A percentile compares a stretch with the other conserved stretches of the same genome.
These are phyloP conservation scores for Sebastes fasciatus DNA, from an alignment of 2,113 vertebrate genomes.

Conservation along the genomic window DNA sequence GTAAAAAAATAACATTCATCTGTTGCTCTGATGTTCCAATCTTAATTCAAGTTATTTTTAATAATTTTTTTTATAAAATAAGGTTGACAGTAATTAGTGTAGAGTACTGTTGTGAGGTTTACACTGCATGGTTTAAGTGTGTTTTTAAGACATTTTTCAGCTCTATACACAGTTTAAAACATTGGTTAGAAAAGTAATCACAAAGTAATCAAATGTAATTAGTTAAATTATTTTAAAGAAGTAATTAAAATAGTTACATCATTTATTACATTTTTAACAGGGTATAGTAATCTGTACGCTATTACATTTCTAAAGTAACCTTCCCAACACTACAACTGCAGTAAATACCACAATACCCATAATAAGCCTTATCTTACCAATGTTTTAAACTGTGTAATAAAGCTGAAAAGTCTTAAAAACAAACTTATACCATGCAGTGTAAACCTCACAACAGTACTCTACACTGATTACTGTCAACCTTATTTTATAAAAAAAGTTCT, in stretches of 20 bases:
- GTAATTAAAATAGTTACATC: too few species aligned
- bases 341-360: too few species aligned
- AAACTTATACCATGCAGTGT: too few species aligned
- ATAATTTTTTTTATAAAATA: neutral
- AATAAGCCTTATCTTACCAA: neutral
- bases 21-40: neutral
- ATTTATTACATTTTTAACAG: too few species aligned
- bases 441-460: neutral
- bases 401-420: neutral
- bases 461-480: neutral
- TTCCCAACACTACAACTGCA: too few species aligned
- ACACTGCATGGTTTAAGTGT: too few species aligned
- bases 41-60: neutral
- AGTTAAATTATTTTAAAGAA: too few species aligned
- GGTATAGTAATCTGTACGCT: too few species aligned
- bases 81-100: neutral
- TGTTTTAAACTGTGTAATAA: neutral
- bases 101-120: neutral
- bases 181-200: neutral
- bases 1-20: neutral
- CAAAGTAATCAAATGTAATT: neutral
- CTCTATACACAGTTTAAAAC: neutral
- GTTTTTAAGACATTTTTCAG: neutral
- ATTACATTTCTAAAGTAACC: too few species aligned
- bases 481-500: neutral